These are phyloP conservation scores for Pectinophora gossypiella DNA, from an alignment of 1,140 invertebrate genomes.

Conservation along the genomic window DNA sequence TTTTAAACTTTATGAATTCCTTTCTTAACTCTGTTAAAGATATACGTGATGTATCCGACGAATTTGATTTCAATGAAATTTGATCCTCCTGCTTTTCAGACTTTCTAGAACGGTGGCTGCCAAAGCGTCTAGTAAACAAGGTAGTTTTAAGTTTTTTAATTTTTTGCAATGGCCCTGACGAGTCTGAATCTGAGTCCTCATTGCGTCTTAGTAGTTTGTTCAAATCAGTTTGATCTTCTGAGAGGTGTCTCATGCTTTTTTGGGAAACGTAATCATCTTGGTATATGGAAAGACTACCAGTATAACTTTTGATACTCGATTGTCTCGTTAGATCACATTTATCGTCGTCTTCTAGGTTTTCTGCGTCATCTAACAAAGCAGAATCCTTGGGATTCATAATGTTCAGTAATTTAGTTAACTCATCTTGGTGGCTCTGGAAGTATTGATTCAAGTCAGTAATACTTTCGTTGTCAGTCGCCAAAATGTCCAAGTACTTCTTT, in stretches of 20 bases:
- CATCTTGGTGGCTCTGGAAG: constrained; percentile 58
- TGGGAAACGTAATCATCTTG: constrained; percentile 52
- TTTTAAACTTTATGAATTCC: constrained; percentile 61
- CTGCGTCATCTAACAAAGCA: constrained; percentile 49
- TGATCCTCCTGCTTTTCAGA: constrained; percentile 52
- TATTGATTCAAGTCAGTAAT: constrained; percentile 55
- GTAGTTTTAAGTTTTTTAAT: constrained; percentile 57
- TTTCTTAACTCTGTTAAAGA: constrained; percentile 64
- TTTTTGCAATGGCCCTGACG: constrained; percentile 41
- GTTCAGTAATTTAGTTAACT: constrained; percentile 46
- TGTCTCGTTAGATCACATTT: constrained; percentile 39
- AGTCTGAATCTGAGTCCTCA: constrained; percentile 44
- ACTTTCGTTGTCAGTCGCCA: constrained; percentile 62
- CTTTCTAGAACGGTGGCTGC: constrained; percentile 34
- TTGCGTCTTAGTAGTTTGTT: constrained; percentile 49
- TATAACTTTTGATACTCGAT: constrained; percentile 46
- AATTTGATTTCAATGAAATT: constrained; percentile 56
- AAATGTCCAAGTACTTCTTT: constrained; percentile 74
- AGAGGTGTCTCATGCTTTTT: constrained; percentile 52
- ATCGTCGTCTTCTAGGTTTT: constrained; percentile 57
- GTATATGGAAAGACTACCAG: constrained; percentile 53
- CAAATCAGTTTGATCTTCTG: constrained; percentile 59
- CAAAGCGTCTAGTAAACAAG: constrained; percentile 48
- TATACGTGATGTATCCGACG: constrained; percentile 63
- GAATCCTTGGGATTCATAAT: constrained; percentile 58